Base-by-base conservation (phyloP, 1,140 invertebrate species). In the Drosophila repleta region DNA sequence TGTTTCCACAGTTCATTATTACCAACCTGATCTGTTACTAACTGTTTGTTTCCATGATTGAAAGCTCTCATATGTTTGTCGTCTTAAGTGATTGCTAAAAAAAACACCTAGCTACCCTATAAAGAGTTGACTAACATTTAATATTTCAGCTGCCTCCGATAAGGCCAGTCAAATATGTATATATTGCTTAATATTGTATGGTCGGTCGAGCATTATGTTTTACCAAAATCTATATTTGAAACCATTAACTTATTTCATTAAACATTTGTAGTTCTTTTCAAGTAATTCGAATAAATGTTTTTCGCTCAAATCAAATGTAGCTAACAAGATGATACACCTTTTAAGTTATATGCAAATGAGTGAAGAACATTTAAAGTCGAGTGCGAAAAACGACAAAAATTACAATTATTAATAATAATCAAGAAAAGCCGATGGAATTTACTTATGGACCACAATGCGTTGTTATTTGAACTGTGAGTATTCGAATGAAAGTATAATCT, bases 371-470 rank as follows among this genome's bases (percentile, higher is more conserved):
- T 29, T 7, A 29, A 29, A 35, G 10, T 35, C 11, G 32, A 11
- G 11, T 35, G n/a, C n/a, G n/a, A n/a, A 35, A 35, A 35, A 35
- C 32, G 10, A 35, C 32, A 35, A 35, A 35, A 35, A 35, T 35
- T 2, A 11, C 32, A 35, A 35, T 35, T 43, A 43, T 15, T 7
- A 41, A 17, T n/a, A 41, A 17, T 15, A 41, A 15, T 15, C n/a
- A 8, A 7, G 39, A 53, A 64, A 41, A 15, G 46, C 67, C 68
- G 53, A 53, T 58, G 67, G 55, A 74, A 65, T 60, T 35, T 32
- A 56, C 26, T 49, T 43, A 35, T 52, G 29, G 46, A 43, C 26
- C 68, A 57, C 45, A 52, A 37, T 43, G 52, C 37, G 24, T 60
- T 61, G 39, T 60, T 62, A 41, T 21, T 57, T 49, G 10, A 48